Base-by-base conservation (phyloP, 2,888 invertebrate genomes). In the Amblyjoppa fuscipennis region DNA sequence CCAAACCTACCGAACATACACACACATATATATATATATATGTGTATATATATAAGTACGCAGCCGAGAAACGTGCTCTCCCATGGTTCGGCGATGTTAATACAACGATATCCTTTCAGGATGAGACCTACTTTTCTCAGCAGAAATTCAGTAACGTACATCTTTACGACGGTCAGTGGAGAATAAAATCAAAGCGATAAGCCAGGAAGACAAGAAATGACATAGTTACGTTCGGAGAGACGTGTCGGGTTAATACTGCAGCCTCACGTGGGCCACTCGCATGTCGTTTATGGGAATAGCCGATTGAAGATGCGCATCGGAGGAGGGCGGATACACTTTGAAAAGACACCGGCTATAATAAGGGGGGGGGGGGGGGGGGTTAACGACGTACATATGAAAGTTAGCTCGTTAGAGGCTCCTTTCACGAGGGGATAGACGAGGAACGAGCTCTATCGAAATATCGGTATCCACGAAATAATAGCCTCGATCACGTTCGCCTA, bases 81-180 rank as follows among this genome's bases (percentile, higher is more conserved):
- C 49, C 20, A 31, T 11, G 75, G 34, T 34, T 49, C 11, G 45
- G 34, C 56, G 45, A 49, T 45, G 45, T 61, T 74, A 41, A 45
- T 74, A 45, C 3, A 59, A 25, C 34, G 28, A 16, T 74, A 28
- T 64, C 61, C 49, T 75, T 64, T 64, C 49, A 61, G 75, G 49
- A 75, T 75, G 49, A 61, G 64, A 75, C 75, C 75, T 75, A 64
- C 34, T 64, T 75, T 64, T 75, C 11, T 75, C 31, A 20, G 64
- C 34, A 13, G n/a, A 38, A 38, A 4, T 51, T 49, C 75, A 31
- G 64, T 75, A 64, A 75, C 31, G 6, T 25, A 31, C 34, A 34
- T 76, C 34, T 28, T 61, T n/a, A n/a, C 53, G 28, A 49, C 66
- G 16, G 51, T 51, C 20, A 38, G 71, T n/a, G n/a, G 6, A 66